Conservation (phyloP, 2,888 invertebrate species). For the Orthosia cruda region DNA sequence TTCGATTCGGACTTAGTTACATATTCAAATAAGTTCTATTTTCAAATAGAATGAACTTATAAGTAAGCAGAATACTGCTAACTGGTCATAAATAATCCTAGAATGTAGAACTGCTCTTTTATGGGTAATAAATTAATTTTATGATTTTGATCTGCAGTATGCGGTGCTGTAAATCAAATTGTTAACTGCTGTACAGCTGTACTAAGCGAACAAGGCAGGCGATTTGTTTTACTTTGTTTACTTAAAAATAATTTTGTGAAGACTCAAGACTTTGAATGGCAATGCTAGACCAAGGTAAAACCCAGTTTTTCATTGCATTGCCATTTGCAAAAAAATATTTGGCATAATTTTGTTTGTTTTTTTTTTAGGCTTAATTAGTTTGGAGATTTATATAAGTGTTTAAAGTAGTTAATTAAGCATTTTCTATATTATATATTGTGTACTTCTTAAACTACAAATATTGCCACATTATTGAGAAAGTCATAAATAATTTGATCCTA, state of each 20-base stretch:
- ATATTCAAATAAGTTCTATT: neutral
- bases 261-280: no score
- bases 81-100: conserved; percentile 40
- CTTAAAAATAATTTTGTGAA: neutral
- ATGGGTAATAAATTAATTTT: conserved; percentile 50
- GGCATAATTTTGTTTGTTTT: no score
- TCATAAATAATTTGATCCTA: neutral
- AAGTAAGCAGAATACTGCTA: conserved; percentile 9
- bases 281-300: no score
- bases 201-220: neutral
- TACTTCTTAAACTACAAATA: no score
- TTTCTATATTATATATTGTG: no score
- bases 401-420: no score
- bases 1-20: no score
- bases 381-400: no score
- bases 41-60: conserved; percentile 8
- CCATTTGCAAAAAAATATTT: no score
- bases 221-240: neutral
- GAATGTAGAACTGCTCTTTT: conserved; percentile 34
- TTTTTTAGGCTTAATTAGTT: no score
- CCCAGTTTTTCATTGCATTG: no score
- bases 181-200: conserved; percentile 3
- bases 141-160: conserved; percentile 46
- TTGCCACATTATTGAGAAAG: neutral
- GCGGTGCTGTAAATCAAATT: conserved; percentile 33